These are phyloP conservation scores for Pundamilia nyererei DNA, from an alignment of 2,113 vertebrate species.

Conservation along the genomic window DNA sequence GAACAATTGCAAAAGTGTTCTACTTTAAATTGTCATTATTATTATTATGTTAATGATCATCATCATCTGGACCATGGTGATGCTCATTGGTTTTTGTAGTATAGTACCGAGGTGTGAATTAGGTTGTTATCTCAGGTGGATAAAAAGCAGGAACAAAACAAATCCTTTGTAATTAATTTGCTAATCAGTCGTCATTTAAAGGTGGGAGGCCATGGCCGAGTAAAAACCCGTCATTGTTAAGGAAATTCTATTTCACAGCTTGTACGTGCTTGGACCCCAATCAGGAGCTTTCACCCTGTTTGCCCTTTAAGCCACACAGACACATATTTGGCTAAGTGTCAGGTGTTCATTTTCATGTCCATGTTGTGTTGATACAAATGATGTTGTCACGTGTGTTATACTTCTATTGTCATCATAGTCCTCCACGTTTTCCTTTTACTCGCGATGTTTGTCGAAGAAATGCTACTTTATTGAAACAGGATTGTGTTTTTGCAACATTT, in stretches of 20 bases:
- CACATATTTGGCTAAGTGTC: not conserved
- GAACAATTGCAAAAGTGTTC: not conserved
- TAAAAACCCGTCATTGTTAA: not conserved
- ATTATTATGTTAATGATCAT: not conserved
- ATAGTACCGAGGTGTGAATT: not conserved
- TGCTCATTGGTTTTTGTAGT: not conserved
- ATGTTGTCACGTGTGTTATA: not conserved
- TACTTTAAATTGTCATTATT: not conserved
- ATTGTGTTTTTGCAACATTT: not conserved
- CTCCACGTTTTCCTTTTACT: not conserved
- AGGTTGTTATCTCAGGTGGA: not conserved
- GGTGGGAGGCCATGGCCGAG: not conserved
- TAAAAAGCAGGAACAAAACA: not conserved
- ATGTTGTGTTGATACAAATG: not conserved
- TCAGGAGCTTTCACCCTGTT: not conserved
- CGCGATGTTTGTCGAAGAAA: not conserved
- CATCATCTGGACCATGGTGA: not conserved
- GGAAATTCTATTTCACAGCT: not conserved
- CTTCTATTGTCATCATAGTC: not conserved
- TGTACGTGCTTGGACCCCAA: not conserved
- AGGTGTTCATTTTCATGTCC: not conserved
- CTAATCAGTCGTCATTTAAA: not conserved
- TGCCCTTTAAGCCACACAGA: not conserved
- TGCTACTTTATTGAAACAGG: not conserved
- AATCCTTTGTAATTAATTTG: not conserved